Conservation (phyloP, 2,797 vertebrate genomes). For the Sphenopsis melanotis region DNA sequence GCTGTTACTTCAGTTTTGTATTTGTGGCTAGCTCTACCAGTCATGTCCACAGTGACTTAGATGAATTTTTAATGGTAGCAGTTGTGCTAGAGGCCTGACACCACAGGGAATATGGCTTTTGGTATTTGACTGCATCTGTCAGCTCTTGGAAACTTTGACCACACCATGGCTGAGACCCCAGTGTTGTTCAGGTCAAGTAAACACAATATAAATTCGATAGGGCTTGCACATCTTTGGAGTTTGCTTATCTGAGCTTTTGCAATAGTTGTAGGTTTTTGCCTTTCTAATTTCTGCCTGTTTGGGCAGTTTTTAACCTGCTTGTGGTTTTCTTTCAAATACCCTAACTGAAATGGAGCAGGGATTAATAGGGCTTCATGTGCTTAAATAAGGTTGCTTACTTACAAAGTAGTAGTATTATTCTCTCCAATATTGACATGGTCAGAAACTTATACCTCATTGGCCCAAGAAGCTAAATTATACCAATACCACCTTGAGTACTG, state of each 20-base stretch:
- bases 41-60: neutral
- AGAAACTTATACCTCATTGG: neutral
- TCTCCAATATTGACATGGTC: neutral
- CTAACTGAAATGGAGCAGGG: neutral
- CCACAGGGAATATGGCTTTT: neutral
- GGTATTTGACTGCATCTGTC: neutral
- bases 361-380: neutral
- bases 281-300: neutral
- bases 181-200: neutral
- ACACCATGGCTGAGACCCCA: neutral
- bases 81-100: neutral
- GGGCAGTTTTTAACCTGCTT: neutral
- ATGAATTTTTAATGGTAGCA: neutral
- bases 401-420: neutral
- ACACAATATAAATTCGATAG: neutral
- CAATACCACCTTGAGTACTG: neutral
- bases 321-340: neutral
- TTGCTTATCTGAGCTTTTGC: neutral
- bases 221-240: neutral
- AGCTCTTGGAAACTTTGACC: neutral
- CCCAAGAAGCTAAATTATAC: neutral
- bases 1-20: neutral
- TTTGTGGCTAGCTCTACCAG: neutral
- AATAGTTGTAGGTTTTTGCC: neutral
- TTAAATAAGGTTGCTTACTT: neutral